Percentiles rank a stretch among this genome's conserved stretches.
These are phyloP conservation scores for Pycnomerus fuliginosus DNA, from an alignment of 2,888 invertebrate species.

Conservation along the genomic window DNA sequence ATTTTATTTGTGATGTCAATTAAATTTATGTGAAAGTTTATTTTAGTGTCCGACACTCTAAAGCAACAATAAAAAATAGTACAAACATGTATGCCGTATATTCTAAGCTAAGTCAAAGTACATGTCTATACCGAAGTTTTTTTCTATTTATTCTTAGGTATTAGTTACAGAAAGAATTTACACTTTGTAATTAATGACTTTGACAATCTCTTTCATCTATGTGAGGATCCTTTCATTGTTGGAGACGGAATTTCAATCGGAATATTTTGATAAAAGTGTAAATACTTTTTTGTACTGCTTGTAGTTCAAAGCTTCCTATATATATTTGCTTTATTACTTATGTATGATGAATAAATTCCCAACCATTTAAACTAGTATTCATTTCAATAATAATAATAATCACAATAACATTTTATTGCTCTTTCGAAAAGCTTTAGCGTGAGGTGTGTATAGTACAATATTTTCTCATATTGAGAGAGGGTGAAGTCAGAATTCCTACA, in stretches of 20 bases:
- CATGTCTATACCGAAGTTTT: slow-evolving; percentile 15
- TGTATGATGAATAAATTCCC: slow-evolving; percentile 12
- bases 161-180: slow-evolving; percentile 24
- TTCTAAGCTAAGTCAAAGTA: slow-evolving; percentile 22
- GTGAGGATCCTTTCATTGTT: slow-evolving; percentile 1
- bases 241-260: too few relatives aligned
- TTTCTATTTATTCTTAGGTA: slow-evolving; percentile 9
- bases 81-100: slow-evolving; percentile 27
- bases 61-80: slow-evolving; percentile 25
- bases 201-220: slow-evolving; percentile 5
- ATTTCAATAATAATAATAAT: too few relatives aligned
- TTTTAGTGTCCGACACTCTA: too few relatives aligned
- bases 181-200: slow-evolving; percentile 12
- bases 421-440: not conserved
- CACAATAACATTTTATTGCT: not conserved
- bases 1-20: too few relatives aligned
- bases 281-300: slow-evolving; percentile 36
- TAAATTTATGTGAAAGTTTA: too few relatives aligned
- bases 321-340: slow-evolving; percentile 40
- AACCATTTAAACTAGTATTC: too few relatives aligned
- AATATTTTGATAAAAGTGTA: slow-evolving; percentile 22
- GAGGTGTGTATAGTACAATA: not conserved
- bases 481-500: too few relatives aligned
- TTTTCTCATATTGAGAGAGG: not conserved
- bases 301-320: slow-evolving; percentile 43